These are phyloP conservation scores for Melieria picta DNA, from an alignment of 2,888 invertebrate genomes.

Conservation along the genomic window DNA sequence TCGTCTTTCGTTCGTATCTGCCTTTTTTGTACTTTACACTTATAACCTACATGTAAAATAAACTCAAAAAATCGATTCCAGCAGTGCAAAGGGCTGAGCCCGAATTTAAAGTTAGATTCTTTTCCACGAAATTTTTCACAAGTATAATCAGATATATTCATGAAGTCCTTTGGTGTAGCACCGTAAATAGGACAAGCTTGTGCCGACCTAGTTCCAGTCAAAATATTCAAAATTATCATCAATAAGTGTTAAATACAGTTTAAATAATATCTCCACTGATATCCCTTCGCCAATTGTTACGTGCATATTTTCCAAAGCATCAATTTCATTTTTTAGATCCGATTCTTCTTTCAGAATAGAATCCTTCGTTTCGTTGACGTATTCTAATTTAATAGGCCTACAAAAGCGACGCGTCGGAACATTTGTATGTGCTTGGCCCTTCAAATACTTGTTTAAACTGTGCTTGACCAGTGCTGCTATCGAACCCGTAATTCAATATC, in stretches of 20 bases:
- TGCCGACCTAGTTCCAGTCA: constrained; percentile 28
- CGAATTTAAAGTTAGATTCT: constrained; percentile 11
- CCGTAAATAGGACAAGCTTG: constrained; percentile 28
- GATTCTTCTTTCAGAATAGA: constrained; percentile 20
- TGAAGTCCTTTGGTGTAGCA: constrained; percentile 26
- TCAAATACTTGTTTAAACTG: constrained; percentile 28
- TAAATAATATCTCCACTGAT: constrained; percentile 27
- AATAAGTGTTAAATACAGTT: constrained; percentile 17
- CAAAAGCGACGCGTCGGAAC: constrained; percentile 17
- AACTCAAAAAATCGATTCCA: constrained; percentile 24
- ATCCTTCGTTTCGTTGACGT: constrained; percentile 24
- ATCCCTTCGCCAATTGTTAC: constrained; percentile 21
- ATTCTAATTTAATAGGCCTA: constrained; percentile 25
- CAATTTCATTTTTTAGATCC: constrained; percentile 29
- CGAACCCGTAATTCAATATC: constrained; percentile 33
- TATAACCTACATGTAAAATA: constrained; percentile 19
- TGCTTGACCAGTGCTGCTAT: constrained; percentile 32
- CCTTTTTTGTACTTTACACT: constrained; percentile 8
- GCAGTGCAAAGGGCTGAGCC: constrained; percentile 18
- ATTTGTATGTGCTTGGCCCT: constrained; percentile 18
- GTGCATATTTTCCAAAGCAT: constrained; percentile 23
- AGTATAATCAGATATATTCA: constrained; percentile 17
- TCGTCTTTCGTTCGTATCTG: constrained; percentile 7
- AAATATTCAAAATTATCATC: constrained; percentile 27
- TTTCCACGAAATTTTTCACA: constrained; percentile 19